phyloP scores from a whole-genome alignment of 2,113 vertebrate genomes.

The Salvelinus fontinalis region DNA sequence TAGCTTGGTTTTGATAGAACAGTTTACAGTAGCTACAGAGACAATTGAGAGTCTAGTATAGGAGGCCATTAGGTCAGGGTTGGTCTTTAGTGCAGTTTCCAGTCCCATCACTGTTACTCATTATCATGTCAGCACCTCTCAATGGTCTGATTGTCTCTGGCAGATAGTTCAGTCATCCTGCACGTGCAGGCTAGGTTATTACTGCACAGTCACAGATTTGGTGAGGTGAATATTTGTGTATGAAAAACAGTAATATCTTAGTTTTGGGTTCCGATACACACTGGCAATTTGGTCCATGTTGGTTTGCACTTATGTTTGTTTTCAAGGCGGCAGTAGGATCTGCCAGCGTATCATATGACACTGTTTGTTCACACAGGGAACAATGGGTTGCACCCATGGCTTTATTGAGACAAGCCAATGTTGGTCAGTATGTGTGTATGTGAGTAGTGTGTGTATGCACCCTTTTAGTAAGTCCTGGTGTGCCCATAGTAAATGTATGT shows the following conservation, averaged over 20 bases:
- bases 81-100: too few species aligned
- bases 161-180: too few species aligned
- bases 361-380: conserved; percentile 39
- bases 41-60: too few species aligned
- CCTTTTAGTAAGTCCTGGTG: conserved; percentile 29
- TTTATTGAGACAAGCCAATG: conserved; percentile 29
- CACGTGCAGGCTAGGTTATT: too few species aligned
- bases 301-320: conserved; percentile 52
- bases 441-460: background rate
- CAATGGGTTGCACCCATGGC: conserved; percentile 38
- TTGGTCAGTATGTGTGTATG: conserved; percentile 8
- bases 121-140: too few species aligned
- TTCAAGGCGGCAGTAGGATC: conserved; percentile 41
- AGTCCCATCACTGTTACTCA: too few species aligned
- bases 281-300: conserved; percentile 10
- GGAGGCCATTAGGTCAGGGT: too few species aligned
- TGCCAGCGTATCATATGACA: conserved; percentile 38
- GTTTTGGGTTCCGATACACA: conserved; percentile 15
- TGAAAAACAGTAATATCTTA: conserved; percentile 4
- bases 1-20: too few species aligned
- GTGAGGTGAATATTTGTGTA: too few species aligned
- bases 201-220: too few species aligned
- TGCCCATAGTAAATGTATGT: conserved; percentile 53
- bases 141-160: too few species aligned
- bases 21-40: too few species aligned